A percentile compares a stretch with the other conserved stretches of the same genome.
Evolutionary conservation across 2,113 vertebrate species (phyloP).

Genomic region (Salvelinus alpinus): DNA sequence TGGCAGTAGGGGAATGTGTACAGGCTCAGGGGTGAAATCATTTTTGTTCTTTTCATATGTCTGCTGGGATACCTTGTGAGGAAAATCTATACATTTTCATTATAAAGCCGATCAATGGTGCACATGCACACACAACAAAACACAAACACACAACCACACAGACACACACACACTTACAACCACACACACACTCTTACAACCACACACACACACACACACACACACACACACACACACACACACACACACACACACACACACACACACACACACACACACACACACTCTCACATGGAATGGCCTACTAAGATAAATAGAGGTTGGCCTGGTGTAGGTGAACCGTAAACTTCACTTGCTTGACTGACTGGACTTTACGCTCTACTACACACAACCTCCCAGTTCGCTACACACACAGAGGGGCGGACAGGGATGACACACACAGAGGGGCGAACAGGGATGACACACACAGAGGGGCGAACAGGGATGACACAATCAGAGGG

Average conservation of each 20-base stretch:
- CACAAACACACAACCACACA: background rate
- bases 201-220: background rate
- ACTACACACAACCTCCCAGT: conserved; percentile 1
- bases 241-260: conserved; percentile 15
- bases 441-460: no score
- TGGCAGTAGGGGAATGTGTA: background rate
- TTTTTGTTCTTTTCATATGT: conserved; percentile 16
- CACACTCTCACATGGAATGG: background rate
- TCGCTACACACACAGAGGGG: background rate
- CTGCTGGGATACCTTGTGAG: conserved; percentile 13
- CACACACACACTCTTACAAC: conserved; percentile 10
- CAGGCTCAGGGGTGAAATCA: conserved; percentile 7
- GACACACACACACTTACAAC: background rate
- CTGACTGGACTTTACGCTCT: conserved; percentile 18
- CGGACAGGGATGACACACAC: background rate
- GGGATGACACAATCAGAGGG: no score
- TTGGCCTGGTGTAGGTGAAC: conserved; percentile 37
- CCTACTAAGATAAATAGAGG: conserved; percentile 37
- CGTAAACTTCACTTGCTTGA: conserved; percentile 40
- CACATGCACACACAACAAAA: background rate
- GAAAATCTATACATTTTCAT: conserved; percentile 60
- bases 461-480: no score
- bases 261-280: conserved; percentile 15
- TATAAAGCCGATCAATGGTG: conserved; percentile 45
- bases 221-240: background rate